Percentiles rank a stretch among this genome's conserved stretches.
These are phyloP conservation scores for Hydrozoanthus gracilis DNA, from an alignment of 92 coral and sea anemone species.

Conservation along the genomic window DNA sequence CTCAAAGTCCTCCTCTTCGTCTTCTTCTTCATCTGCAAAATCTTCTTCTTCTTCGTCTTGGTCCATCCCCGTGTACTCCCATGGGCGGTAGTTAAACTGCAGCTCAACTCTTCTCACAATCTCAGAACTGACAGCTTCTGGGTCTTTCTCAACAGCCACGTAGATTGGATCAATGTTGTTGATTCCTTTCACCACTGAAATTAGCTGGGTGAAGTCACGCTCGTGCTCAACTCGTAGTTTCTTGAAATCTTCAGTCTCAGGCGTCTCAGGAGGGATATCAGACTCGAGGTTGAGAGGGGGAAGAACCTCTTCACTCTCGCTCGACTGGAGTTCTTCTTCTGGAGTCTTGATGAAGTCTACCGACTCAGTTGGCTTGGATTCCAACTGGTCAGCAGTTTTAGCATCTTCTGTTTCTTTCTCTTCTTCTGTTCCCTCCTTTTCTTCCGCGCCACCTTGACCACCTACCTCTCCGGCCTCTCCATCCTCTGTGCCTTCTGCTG, in stretches of 20 bases:
- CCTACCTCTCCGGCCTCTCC: conserved; percentile 62
- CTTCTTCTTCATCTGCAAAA: conserved; percentile 92
- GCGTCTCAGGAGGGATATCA: conserved; percentile 77
- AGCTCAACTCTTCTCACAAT: conserved; percentile 83
- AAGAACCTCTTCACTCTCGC: conserved; percentile 50
- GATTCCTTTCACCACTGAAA: conserved; percentile 87
- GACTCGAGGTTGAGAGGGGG: conserved; percentile 53
- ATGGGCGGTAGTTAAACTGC: conserved; percentile 88
- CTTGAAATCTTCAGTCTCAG: conserved; percentile 84
- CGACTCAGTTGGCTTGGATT: conserved; percentile 47
- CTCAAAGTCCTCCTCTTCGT: conserved; percentile 86
- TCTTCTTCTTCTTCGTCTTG: conserved; percentile 99
- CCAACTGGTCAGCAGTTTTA: conserved; percentile 39
- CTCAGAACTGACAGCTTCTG: conserved; percentile 56
- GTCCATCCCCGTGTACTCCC: conserved; percentile 99
- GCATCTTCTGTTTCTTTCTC: conserved; percentile 58
- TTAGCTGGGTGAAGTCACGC: conserved; percentile 81
- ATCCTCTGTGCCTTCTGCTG: conserved; percentile 48
- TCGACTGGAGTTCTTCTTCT: conserved; percentile 62
- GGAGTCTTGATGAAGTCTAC: conserved; percentile 58
- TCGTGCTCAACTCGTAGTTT: conserved; percentile 70
- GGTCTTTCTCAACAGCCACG: conserved; percentile 76
- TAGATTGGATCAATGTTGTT: conserved; percentile 81
- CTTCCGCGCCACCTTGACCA: conserved; percentile 51
- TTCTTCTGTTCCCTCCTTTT: conserved; percentile 34